phyloP scores from a whole-genome alignment of 2,888 invertebrate species.

The Drosophila anomalipes region DNA sequence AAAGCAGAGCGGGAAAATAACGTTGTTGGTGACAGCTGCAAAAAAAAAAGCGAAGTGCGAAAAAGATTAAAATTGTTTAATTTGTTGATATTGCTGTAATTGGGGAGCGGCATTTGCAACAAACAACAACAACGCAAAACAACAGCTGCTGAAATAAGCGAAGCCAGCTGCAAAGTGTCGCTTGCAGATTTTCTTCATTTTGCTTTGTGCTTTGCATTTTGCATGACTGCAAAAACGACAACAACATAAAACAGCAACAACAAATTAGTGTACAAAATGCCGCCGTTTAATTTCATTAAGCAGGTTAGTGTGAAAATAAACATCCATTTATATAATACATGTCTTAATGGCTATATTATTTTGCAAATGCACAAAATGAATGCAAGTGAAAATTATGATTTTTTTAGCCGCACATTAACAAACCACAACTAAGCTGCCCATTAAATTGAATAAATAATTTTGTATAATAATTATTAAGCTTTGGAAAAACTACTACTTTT shows the following conservation, averaged over 20 bases:
- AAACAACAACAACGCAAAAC: constrained; percentile 9
- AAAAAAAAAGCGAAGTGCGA: constrained; percentile 61
- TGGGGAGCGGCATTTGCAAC: constrained; percentile 37
- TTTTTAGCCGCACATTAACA: not conserved
- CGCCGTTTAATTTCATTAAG: constrained; percentile 81
- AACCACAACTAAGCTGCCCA: not conserved
- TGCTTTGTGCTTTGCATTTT: constrained; percentile 49
- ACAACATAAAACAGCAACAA: constrained; percentile 13
- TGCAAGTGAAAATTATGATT: not conserved
- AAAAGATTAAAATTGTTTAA: constrained; percentile 68
- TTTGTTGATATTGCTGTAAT: constrained; percentile 50
- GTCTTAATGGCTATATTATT: constrained; percentile 40
- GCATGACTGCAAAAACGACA: constrained; percentile 36
- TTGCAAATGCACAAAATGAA: not conserved
- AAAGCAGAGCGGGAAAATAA: constrained; percentile 36
- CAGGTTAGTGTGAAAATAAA: constrained; percentile 77
- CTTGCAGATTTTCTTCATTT: constrained; percentile 41
- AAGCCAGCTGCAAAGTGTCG: constrained; percentile 49
- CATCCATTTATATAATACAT: constrained; percentile 44
- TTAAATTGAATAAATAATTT: not conserved
- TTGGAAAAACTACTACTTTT: not conserved
- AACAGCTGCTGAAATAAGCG: constrained; percentile 28
- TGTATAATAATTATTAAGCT: not conserved
- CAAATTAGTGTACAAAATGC: constrained; percentile 68
- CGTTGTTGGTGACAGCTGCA: constrained; percentile 57